These are phyloP conservation scores for Erpetoichthys calabaricus DNA, from an alignment of 2,797 vertebrate species.

Conservation along the genomic window DNA sequence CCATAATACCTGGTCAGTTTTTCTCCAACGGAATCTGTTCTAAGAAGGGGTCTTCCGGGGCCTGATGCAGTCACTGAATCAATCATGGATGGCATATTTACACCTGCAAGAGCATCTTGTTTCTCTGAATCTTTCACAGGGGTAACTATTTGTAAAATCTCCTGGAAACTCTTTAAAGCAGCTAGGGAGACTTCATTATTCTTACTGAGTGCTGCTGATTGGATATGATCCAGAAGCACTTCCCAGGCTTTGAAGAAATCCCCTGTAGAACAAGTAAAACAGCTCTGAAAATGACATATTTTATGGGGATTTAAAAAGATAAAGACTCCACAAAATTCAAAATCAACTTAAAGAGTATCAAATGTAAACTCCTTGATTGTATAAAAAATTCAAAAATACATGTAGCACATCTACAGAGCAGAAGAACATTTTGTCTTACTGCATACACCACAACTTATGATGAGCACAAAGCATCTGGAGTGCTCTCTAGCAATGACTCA, in stretches of 20 bases:
- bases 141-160: conserved; percentile 91
- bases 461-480: too few relatives aligned
- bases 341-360: too few relatives aligned
- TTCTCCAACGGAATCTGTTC: conserved; percentile 85
- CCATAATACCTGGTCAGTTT: conserved; percentile 66
- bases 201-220: conserved; percentile 94
- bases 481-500: too few relatives aligned
- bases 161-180: conserved; percentile 96
- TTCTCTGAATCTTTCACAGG: conserved; percentile 76
- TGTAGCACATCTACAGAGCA: too few relatives aligned
- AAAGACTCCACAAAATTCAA: not conserved
- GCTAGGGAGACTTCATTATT: conserved; percentile 96
- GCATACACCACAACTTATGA: too few relatives aligned
- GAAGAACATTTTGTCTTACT: too few relatives aligned
- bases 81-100: conserved; percentile 77
- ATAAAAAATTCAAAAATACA: too few relatives aligned
- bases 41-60: conserved; percentile 70
- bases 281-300: not conserved
- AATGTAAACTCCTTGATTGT: too few relatives aligned
- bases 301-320: not conserved
- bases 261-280: conserved; percentile 41
- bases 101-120: conserved; percentile 68
- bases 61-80: conserved; percentile 68
- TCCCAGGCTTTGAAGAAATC: conserved; percentile 97
- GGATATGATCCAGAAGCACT: conserved; percentile 91